These are phyloP conservation scores for Corythornis vintsioides DNA, from an alignment of 2,113 vertebrate species.

Conservation along the genomic window DNA sequence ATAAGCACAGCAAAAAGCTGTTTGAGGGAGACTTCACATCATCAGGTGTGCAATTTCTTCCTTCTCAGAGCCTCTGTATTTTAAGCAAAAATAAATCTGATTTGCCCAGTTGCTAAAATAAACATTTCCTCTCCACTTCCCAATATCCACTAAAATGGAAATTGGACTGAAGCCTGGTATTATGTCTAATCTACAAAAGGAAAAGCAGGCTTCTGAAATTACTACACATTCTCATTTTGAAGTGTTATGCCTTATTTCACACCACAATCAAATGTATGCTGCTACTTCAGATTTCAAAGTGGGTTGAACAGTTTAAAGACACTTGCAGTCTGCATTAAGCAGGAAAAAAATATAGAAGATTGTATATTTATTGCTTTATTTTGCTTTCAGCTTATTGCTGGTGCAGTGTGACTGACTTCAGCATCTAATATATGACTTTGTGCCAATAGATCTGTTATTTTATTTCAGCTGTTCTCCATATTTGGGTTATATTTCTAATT, in stretches of 20 bases:
- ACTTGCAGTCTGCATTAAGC: not conserved
- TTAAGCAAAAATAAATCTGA: not conserved
- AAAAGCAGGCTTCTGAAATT: conserved; percentile 5
- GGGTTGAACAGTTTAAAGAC: not conserved
- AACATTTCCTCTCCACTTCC: not conserved
- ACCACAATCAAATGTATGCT: not conserved
- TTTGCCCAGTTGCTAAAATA: conserved; percentile 18
- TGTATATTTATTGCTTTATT: not conserved
- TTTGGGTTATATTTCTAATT: not conserved
- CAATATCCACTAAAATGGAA: conserved; percentile 29
- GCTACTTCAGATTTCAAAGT: not conserved
- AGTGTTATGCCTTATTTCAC: not conserved
- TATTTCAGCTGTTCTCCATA: not conserved
- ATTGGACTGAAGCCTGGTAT: conserved; percentile 15
- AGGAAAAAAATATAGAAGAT: not conserved
- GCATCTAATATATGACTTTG: not conserved
- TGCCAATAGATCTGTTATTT: not conserved
- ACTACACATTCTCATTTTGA: not conserved
- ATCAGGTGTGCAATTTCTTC: not conserved
- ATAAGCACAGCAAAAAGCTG: not conserved
- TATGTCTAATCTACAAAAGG: not conserved
- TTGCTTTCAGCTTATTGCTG: not conserved
- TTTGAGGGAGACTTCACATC: not conserved
- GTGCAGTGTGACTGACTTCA: not conserved
- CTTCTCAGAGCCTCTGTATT: not conserved